These are phyloP conservation scores for Proterorhinus semilunaris DNA, from an alignment of 2,113 vertebrate genomes.

Conservation along the genomic window DNA sequence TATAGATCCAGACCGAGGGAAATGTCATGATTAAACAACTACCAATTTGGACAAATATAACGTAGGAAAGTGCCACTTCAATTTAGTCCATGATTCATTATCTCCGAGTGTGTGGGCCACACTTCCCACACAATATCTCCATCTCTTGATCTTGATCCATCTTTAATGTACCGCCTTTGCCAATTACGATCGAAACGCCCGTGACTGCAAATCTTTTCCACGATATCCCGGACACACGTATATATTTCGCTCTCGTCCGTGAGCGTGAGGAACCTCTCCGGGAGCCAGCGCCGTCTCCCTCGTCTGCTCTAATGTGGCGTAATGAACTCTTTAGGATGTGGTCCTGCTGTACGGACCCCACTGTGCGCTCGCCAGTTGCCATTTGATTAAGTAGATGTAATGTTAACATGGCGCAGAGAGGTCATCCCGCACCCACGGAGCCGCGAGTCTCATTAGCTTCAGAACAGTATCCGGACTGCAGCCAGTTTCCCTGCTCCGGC, in stretches of 20 bases:
- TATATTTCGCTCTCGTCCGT: neutral
- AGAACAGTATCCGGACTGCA: slow-evolving; percentile 25
- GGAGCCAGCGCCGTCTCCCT: slow-evolving; percentile 16
- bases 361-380: slow-evolving; percentile 10
- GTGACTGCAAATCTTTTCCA: too few relatives aligned
- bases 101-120: too few relatives aligned
- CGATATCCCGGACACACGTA: too few relatives aligned
- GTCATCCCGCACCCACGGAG: slow-evolving; percentile 46
- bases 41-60: too few relatives aligned
- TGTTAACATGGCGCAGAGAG: slow-evolving; percentile 27
- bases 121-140: too few relatives aligned
- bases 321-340: slow-evolving; percentile 44
- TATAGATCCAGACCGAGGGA: neutral
- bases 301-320: slow-evolving; percentile 25
- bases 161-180: too few relatives aligned
- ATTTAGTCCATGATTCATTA: too few relatives aligned
- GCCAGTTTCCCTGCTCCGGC: slow-evolving; percentile 27
- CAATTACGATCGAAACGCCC: too few relatives aligned
- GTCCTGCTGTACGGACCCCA: slow-evolving; percentile 15
- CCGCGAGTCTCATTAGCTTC: slow-evolving; percentile 41
- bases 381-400: slow-evolving; percentile 49
- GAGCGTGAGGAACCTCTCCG: neutral
- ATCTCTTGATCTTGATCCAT: too few relatives aligned
- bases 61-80: too few relatives aligned
- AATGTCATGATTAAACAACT: too few relatives aligned